A percentile compares a stretch with the other conserved stretches of the same genome.
These are phyloP conservation scores for Rosalia funebris DNA, from an alignment of 2,888 invertebrate genomes.

Conservation along the genomic window DNA sequence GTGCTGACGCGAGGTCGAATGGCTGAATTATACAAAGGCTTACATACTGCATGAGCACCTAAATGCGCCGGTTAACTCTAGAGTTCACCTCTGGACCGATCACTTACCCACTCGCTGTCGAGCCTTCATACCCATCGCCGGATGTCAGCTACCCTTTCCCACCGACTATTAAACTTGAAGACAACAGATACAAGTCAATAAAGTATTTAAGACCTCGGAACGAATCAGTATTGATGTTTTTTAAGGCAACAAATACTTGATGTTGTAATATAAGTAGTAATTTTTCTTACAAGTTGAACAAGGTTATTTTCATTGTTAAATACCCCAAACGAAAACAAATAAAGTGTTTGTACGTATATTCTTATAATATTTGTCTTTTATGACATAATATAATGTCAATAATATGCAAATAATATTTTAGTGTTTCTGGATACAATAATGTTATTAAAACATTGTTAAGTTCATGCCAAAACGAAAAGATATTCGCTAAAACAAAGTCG, in stretches of 20 bases:
- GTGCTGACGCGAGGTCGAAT: slow-evolving; percentile 62
- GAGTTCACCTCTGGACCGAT: slow-evolving; percentile 54
- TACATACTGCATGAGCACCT: slow-evolving; percentile 64
- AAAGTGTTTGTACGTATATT: too few relatives aligned
- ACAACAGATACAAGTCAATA: slow-evolving; percentile 40
- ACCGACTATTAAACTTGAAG: slow-evolving; percentile 33
- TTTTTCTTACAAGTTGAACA: too few relatives aligned
- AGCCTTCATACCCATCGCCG: slow-evolving; percentile 40
- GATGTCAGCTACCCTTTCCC: slow-evolving; percentile 28
- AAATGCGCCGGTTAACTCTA: slow-evolving; percentile 57
- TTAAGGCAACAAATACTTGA: not conserved
- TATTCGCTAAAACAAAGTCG: too few relatives aligned
- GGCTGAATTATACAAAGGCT: slow-evolving; percentile 61
- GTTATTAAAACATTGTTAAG: too few relatives aligned
- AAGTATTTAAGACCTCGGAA: slow-evolving; percentile 13
- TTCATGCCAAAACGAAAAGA: too few relatives aligned
- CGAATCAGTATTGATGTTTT: slow-evolving; percentile 12
- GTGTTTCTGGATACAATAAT: too few relatives aligned
- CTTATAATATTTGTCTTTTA: too few relatives aligned
- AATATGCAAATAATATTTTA: too few relatives aligned
- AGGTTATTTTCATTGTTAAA: too few relatives aligned
- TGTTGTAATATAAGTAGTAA: too few relatives aligned
- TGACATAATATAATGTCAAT: too few relatives aligned
- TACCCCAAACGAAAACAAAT: too few relatives aligned
- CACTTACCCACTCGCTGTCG: slow-evolving; percentile 46